Base-by-base conservation (phyloP, 2,113 vertebrate genomes). In the Delphinus delphis region DNA sequence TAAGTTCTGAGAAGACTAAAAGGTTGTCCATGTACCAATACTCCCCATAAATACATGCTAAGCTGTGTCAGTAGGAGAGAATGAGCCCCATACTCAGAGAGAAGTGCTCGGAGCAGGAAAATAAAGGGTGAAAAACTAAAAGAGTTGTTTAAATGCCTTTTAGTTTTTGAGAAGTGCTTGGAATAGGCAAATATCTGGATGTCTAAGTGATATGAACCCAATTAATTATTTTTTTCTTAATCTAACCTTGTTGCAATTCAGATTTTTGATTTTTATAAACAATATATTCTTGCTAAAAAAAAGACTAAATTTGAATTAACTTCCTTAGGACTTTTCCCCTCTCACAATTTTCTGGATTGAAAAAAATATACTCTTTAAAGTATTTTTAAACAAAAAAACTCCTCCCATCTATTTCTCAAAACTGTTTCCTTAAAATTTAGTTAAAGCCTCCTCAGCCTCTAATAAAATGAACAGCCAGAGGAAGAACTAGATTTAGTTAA, bases 161-260 rank as follows among this genome's bases (percentile, higher is more conserved):
- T 28, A 67, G 44, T 44, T 44, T 44, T 44, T 11, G 25, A 71
- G 44, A 71, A 87, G 7, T 41, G 0, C 9, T 8, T 53, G 5
- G 1, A 93, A 70, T 23, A 80, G 71, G 17, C 11, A 38, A 58
- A 53, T 21, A 7, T 47, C 13, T 55, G 4, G 26, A 33, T 58
- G 55, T 53, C 5, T 31, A 38, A 47, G 5, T 25, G 4, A 13
- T 21, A 0, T 28, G 13, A 73, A 4, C 3, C 2, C 62, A 31
- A 5, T 26, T 44, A 74, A 53, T 67, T 17, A 1, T 76, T 8
- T 82, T 70, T 50, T 41, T 8, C 44, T 67, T 92, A 85, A n/a
- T 18, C 1, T 92, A 21, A 71, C 28, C 7, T 44, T 90, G 55
- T 77, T 60, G 55, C 1, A 88, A 70, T 73, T 77, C 50, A 33